Base-by-base conservation (phyloP, 2,113 vertebrate genomes). In the Pterocles gutturalis region DNA sequence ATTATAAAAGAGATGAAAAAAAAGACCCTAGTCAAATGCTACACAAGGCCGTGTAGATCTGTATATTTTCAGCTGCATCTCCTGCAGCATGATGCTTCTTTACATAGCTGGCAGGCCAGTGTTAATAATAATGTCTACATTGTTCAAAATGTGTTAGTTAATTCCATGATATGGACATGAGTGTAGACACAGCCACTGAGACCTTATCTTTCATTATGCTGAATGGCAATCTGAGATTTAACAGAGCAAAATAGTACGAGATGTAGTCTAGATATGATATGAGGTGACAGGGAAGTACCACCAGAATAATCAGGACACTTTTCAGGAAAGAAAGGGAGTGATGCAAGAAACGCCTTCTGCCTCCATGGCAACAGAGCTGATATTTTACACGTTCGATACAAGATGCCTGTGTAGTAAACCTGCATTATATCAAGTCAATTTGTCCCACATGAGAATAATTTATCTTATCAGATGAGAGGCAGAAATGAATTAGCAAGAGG, bases 401-500 rank as follows among this genome's bases (percentile, higher is more conserved):
- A 81, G 34, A 83, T 65, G 11, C 4, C 10, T 86, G 34, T 41
- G 24, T 62, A 92, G 86, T 60, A 83, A 86, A 86, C 11, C 55
- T 71, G 21, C 24, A 33, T 38, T 88, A 55, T 71, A 66, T 49
- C 12, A 48, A 84, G 38, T 75, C 92, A 93, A 93, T 93, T 93
- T 93, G 89, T 92, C n/a, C 45, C 38, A 80, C 51, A 41, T 58
- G 28, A 57, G 20, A 90, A 91, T 66, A 90, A 92, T 91, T 76
- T 70, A 41, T 77, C 3, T 94, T 91, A 85, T 75, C 61, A 72
- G 38, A 67, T 51, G 24, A 82, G 75, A 94, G 45, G 49, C 36
- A 91, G 58, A 91, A 85, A 92, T 73, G n/a, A 97, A 91, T 90
- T 90, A 92, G 11, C 26, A 77, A 29, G 28, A 80, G 29, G 33